Percentiles rank a stretch among this genome's conserved stretches.
Conservation (phyloP, 2,888 invertebrate genomes). For the Cheiracanthium punctorium region DNA sequence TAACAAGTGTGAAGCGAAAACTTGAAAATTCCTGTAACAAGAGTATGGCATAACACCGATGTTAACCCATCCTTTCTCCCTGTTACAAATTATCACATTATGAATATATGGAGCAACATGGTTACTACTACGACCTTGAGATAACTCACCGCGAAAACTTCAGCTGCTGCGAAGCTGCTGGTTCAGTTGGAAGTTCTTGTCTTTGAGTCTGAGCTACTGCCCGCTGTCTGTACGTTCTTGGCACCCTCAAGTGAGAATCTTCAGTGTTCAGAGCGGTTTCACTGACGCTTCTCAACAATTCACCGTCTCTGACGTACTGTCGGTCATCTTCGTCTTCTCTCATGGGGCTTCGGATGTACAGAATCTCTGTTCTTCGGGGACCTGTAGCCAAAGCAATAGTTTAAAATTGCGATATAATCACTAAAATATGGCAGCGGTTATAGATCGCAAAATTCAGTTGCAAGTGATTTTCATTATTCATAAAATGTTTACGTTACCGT, state of each 20-base stretch:
- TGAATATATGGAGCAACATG: too few relatives aligned
- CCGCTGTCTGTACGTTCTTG: slow-evolving; percentile 3
- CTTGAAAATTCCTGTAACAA: too few relatives aligned
- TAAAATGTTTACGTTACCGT: too few relatives aligned
- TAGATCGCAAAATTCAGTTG: too few relatives aligned
- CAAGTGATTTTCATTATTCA: too few relatives aligned
- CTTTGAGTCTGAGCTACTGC: not conserved
- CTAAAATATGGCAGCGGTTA: too few relatives aligned
- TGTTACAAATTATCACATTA: too few relatives aligned
- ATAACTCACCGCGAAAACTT: slow-evolving; percentile 60
- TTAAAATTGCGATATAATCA: too few relatives aligned
- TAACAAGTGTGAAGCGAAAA: too few relatives aligned
- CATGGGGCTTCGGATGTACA: slow-evolving; percentile 71
- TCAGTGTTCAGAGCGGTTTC: slow-evolving; percentile 60
- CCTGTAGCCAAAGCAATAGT: slow-evolving; percentile 17
- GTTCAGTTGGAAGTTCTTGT: slow-evolving; percentile 13
- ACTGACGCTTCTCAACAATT: slow-evolving; percentile 64
- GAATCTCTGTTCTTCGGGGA: slow-evolving; percentile 71
- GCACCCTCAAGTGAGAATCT: slow-evolving; percentile 38
- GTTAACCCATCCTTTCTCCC: too few relatives aligned
- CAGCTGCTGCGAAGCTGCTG: slow-evolving; percentile 36
- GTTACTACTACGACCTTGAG: too few relatives aligned
- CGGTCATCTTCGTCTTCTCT: slow-evolving; percentile 55
- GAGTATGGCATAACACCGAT: too few relatives aligned
- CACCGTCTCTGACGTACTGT: slow-evolving; percentile 52